Evolutionary conservation across 1,140 invertebrate genomes (phyloP).

Genomic region (Pinna nobilis): DNA sequence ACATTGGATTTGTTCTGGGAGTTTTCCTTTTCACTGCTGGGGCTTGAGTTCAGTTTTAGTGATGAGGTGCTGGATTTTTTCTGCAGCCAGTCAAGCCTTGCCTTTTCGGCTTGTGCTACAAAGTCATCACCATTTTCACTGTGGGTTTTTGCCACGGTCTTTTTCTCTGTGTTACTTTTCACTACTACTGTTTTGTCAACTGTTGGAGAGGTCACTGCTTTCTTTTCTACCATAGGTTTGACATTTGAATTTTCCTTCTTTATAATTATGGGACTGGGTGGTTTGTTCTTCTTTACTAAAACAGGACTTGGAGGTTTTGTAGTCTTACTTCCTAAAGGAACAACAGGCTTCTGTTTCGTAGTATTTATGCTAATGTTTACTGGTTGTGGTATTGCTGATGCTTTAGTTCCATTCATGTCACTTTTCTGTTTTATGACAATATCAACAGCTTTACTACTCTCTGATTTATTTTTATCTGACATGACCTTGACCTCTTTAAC

Average conservation of each 20-base stretch:
- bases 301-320: slow-evolving; percentile 8
- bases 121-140: slow-evolving; percentile 48
- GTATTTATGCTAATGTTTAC: not conserved
- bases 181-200: not conserved
- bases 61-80: slow-evolving; percentile 44
- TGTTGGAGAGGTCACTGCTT: not conserved
- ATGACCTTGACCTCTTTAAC: slow-evolving; percentile 8
- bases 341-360: not conserved
- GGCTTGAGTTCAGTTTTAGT: slow-evolving; percentile 38
- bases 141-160: not conserved
- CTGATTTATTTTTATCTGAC: slow-evolving; percentile 29
- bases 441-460: not conserved
- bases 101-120: slow-evolving; percentile 66
- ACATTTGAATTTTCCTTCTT: not conserved
- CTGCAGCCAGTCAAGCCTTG: slow-evolving; percentile 63
- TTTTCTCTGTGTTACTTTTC: slow-evolving; percentile 1
- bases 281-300: not conserved
- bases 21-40: slow-evolving; percentile 20
- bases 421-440: too few relatives aligned
- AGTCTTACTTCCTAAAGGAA: not conserved
- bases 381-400: not conserved
- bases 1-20: not conserved
- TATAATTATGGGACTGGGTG: slow-evolving; percentile 13
- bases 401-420: too few relatives aligned
- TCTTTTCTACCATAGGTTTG: not conserved